Conservation (phyloP, 2,113 vertebrate species). For the Cavia aperea region DNA sequence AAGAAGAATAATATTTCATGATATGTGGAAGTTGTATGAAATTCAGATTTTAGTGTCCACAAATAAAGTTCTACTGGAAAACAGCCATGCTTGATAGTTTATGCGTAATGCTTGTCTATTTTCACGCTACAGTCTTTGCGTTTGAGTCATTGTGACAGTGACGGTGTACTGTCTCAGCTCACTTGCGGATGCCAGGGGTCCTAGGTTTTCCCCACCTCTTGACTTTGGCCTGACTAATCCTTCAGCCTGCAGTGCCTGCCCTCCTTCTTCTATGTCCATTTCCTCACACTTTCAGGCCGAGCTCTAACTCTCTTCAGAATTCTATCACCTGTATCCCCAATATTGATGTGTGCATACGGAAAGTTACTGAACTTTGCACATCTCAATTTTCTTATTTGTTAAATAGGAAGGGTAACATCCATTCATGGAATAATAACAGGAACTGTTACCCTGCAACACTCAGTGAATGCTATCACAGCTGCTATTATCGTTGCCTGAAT, state of each 20-base stretch:
- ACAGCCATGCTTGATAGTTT: neutral
- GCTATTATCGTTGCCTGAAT: neutral
- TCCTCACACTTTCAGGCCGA: neutral
- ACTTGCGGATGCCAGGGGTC: neutral
- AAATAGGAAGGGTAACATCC: neutral
- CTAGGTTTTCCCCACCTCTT: neutral
- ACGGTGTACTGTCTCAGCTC: neutral
- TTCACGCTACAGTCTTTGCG: neutral
- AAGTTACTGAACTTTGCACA: neutral
- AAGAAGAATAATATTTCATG: slow-evolving; percentile 9
- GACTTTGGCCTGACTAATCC: neutral
- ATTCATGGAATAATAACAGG: neutral
- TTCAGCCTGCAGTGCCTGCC: neutral
- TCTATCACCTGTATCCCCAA: neutral
- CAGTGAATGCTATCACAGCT: neutral
- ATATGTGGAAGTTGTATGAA: neutral
- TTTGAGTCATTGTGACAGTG: neutral
- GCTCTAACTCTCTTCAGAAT: neutral
- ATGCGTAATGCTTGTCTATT: neutral
- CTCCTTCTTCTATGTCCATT: neutral
- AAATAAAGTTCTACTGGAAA: neutral
- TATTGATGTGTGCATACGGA: neutral
- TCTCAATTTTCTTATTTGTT: neutral
- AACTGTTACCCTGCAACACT: neutral
- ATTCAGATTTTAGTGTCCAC: neutral